These are phyloP conservation scores for Pygmarrhopalites habei DNA, from an alignment of 1,140 invertebrate genomes.

Conservation along the genomic window DNA sequence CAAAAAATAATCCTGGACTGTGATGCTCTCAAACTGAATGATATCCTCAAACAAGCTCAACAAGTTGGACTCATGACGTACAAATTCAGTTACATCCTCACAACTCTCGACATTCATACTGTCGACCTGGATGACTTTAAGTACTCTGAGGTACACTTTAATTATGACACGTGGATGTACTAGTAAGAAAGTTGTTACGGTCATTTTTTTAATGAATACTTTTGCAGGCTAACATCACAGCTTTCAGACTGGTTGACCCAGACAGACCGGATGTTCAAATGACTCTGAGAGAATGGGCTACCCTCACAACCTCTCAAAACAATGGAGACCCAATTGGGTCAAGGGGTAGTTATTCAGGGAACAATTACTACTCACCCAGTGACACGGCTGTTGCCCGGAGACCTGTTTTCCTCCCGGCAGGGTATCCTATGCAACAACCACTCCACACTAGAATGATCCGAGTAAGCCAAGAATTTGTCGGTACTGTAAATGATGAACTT, in stretches of 20 bases:
- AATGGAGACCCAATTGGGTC: too few species aligned
- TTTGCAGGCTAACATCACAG: slow-evolving; percentile 88
- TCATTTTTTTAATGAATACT: too few species aligned
- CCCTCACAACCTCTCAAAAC: too few species aligned
- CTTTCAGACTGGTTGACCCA: slow-evolving; percentile 73
- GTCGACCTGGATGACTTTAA: slow-evolving; percentile 87
- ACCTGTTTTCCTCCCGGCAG: slow-evolving; percentile 80
- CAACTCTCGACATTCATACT: slow-evolving; percentile 73
- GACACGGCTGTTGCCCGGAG: too few species aligned
- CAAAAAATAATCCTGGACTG: slow-evolving; percentile 72
- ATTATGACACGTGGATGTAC: too few species aligned
- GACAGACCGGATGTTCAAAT: slow-evolving; percentile 62
- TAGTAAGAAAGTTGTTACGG: too few species aligned
- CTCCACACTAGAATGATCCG: slow-evolving; percentile 77
- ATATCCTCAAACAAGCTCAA: slow-evolving; percentile 65
- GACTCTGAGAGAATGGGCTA: slow-evolving; percentile 79
- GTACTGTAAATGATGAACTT: too few species aligned
- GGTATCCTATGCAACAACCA: slow-evolving; percentile 79
- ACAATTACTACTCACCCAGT: too few species aligned
- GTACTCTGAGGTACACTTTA: too few species aligned
- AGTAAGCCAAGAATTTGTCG: too few species aligned
- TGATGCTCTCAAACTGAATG: slow-evolving; percentile 54
- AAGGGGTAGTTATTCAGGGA: too few species aligned
- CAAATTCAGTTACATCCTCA: slow-evolving; percentile 66
- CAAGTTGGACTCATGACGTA: slow-evolving; percentile 77